Base-by-base conservation (phyloP, 2,113 vertebrate genomes). In the Tonatia bakeri region DNA sequence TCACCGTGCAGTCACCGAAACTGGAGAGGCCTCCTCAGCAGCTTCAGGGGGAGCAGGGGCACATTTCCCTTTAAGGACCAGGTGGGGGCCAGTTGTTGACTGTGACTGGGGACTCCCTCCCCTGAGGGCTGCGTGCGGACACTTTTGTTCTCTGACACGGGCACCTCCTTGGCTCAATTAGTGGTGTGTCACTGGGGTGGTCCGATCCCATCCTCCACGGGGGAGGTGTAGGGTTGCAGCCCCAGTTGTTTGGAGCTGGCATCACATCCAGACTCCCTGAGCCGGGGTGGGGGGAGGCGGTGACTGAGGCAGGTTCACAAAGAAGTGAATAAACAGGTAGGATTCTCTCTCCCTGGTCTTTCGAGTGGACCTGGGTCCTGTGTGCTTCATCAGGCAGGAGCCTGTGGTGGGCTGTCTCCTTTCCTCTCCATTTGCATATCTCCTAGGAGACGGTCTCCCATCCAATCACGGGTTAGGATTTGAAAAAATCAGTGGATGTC, bases 41-140 rank as follows among this genome's bases (percentile, higher is more conserved):
- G 94, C 59, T 16, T 4, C 6, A 8, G 1, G 15, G 12, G 73
- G n/a, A 19, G 28, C 43, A 22, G 7, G 52, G 52, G 13, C 43
- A n/a, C 43, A 4, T 92, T 79, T 70, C 81, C 52, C 96, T 96
- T 95, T 96, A 92, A 97, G 96, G 43, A 3, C 81, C 47, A 88
- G 70, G 43, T 50, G 72, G 45, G 31, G 94, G 73, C 28, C 24
- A 13, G 54, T 50, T 90, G 96, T 69, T 54, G 80, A 79, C 90
- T 77, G 90, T 56, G 94, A 85, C 43, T 72, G 87, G 87, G 92
- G 80, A 94, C 86, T 47, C 70, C 4, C 24, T 95, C 54, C 96
- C 90, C 85, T 15, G 77, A 26, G 95, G 70, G 36, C 95, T 75
- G 85, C 33, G 24, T 90, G 87, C 94, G 38, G 10, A 73, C 88